Evolutionary conservation across 2,113 vertebrate genomes (phyloP), one percentile per base, ranked within the genome.

Genomic region (Carassius auratus): DNA sequence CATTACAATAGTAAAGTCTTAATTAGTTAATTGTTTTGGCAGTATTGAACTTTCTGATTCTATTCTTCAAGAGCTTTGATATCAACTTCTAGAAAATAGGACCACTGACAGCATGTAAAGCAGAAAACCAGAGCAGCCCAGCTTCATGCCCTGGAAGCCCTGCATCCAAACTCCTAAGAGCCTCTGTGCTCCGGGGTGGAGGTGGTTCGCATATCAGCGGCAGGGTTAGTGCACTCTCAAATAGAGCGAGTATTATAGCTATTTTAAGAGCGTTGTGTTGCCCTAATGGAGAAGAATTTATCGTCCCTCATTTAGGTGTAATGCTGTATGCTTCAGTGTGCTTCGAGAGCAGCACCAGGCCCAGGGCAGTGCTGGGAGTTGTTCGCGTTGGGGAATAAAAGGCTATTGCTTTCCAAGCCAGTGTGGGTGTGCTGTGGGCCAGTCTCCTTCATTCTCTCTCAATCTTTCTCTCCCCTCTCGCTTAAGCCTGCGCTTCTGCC

Each of bases 241-340:
- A 92, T 89, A 92, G 90, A 91, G 86, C 57, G 62, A 52, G 86
- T 87, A 87, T 92, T 92, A 90, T 90, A 71, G 81, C 87, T 86
- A 84, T 77, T 91, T 89, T 76, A 59, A 71, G 85, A 76, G 87
- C 62, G 84, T 84, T 89, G 89, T 89, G 85, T 89, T 86, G 76
- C 83, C 74, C 85, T 90, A 90, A 89, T 89, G 90, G 89, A 91
- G 89, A 87, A 84, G 88, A 86, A 89, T 92, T 91, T 89, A 91
- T 81, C 87, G 8, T 48, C 66, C 83, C 89, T 88, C 82, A 81
- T 88, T 26, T 21, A 78, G 82, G 83, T 84, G 90, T 88, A 89
- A 75, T 21, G 64, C 79, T 78, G 83, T 78, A 84, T 10, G 71
- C 61, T 83, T 86, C 61, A 61, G 38, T 64, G 38, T 85, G 88